phyloP scores from a whole-genome alignment of 2,797 vertebrate species.

The Podargus strigoides region DNA sequence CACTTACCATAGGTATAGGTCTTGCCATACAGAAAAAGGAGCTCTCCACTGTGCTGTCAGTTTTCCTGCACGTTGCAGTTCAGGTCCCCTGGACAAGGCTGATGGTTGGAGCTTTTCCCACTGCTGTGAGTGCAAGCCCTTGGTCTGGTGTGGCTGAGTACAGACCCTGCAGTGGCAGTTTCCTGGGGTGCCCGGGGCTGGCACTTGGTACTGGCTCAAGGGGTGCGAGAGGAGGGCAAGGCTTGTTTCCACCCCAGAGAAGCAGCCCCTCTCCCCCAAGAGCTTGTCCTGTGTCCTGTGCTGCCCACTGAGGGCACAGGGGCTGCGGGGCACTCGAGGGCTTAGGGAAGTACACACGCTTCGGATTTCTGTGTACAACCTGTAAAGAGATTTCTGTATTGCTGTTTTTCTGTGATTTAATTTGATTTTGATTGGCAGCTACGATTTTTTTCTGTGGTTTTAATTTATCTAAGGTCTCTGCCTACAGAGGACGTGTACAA shows the following conservation, averaged over 20 bases:
- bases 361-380: constrained; percentile 67
- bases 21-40: neutral
- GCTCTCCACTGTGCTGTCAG: neutral
- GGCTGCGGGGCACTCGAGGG: too few relatives aligned
- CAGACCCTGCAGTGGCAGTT: too few relatives aligned
- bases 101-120: neutral
- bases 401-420: constrained; percentile 21
- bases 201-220: too few relatives aligned
- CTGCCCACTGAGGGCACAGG: too few relatives aligned
- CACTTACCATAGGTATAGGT: neutral
- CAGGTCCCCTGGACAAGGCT: neutral
- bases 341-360: constrained; percentile 44
- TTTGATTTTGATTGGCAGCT: constrained; percentile 76
- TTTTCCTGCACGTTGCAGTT: neutral
- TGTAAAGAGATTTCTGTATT: constrained; percentile 40
- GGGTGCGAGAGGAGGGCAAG: too few relatives aligned
- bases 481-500: constrained; percentile 73
- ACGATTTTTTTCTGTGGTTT: constrained; percentile 71
- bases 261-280: too few relatives aligned
- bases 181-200: too few relatives aligned
- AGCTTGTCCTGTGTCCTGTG: too few relatives aligned
- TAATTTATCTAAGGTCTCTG: constrained; percentile 75
- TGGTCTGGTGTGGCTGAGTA: too few relatives aligned
- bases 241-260: too few relatives aligned
- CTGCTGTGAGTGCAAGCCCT: too few relatives aligned